Conservation (phyloP, 2,888 invertebrate genomes). For the Deilephila porcellus region DNA sequence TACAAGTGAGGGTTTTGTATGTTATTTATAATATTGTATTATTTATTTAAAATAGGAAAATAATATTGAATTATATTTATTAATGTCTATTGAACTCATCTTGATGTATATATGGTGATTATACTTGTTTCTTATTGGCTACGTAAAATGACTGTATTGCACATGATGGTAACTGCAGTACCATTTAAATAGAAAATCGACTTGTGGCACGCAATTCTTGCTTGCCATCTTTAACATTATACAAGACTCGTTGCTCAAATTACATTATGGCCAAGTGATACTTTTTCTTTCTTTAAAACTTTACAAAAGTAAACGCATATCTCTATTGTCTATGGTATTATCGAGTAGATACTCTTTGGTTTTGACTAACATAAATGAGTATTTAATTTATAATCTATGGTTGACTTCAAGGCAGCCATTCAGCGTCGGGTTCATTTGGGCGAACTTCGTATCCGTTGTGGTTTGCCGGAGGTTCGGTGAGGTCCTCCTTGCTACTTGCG, state of each 20-base stretch:
- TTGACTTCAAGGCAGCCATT: constrained; percentile 82
- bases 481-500: constrained; percentile 74
- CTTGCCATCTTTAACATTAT: no score
- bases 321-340: neutral
- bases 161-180: neutral
- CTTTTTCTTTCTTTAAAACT: neutral
- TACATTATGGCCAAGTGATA: neutral
- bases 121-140: no score
- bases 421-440: constrained; percentile 74
- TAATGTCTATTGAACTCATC: no score
- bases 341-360: constrained; percentile 22
- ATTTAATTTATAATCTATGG: neutral
- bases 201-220: no score
- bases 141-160: no score
- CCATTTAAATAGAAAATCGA: no score
- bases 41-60: no score
- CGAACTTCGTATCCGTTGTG: constrained; percentile 38
- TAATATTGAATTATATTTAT: no score
- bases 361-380: neutral
- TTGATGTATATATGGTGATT: no score
- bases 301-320: neutral
- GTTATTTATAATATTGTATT: no score
- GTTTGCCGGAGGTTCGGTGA: constrained; percentile 64
- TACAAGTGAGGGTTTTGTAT: no score
- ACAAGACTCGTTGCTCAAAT: no score